phyloP scores from a whole-genome alignment of 2,888 invertebrate genomes.

The Rhingia rostrata region DNA sequence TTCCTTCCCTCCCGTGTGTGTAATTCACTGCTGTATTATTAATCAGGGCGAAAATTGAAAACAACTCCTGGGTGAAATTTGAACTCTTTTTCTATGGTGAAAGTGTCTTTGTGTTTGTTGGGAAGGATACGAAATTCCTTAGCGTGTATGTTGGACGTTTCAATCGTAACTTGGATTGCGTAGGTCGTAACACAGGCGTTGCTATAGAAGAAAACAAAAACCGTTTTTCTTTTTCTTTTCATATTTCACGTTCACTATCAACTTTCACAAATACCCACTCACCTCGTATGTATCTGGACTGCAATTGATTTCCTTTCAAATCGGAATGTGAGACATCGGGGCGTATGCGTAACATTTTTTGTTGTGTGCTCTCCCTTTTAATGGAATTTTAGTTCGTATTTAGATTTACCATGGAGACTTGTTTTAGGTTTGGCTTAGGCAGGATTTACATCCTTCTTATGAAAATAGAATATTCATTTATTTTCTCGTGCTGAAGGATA shows the following conservation, averaged over 20 bases:
- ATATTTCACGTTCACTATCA: conserved; percentile 11
- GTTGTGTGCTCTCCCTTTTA: conserved; percentile 4
- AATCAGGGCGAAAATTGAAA: conserved; percentile 64
- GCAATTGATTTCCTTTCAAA: conserved; percentile 39
- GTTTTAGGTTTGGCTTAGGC: conserved; percentile 10
- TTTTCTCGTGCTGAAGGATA: conserved; percentile 7
- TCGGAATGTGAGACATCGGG: conserved; percentile 37
- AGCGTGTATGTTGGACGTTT: conserved; percentile 42
- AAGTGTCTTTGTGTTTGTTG: neutral
- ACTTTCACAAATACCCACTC: neutral
- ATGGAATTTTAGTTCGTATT: conserved; percentile 32
- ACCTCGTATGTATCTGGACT: neutral
- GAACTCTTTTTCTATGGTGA: conserved; percentile 20
- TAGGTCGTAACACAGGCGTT: conserved; percentile 44
- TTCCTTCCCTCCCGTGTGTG: conserved; percentile 14
- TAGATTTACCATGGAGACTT: conserved; percentile 36
- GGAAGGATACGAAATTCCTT: conserved; percentile 7
- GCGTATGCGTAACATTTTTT: conserved; percentile 53
- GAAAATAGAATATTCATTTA: neutral
- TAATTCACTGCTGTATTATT: conserved; percentile 62
- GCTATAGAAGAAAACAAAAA: neutral
- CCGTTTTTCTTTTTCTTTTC: neutral
- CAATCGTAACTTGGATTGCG: conserved; percentile 26
- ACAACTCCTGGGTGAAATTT: conserved; percentile 30
- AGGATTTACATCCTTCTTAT: conserved; percentile 24